Evolutionary conservation across 2,797 vertebrate species (phyloP), one percentile per base, ranked within the genome.

Genomic region (Borostomias antarcticus): DNA sequence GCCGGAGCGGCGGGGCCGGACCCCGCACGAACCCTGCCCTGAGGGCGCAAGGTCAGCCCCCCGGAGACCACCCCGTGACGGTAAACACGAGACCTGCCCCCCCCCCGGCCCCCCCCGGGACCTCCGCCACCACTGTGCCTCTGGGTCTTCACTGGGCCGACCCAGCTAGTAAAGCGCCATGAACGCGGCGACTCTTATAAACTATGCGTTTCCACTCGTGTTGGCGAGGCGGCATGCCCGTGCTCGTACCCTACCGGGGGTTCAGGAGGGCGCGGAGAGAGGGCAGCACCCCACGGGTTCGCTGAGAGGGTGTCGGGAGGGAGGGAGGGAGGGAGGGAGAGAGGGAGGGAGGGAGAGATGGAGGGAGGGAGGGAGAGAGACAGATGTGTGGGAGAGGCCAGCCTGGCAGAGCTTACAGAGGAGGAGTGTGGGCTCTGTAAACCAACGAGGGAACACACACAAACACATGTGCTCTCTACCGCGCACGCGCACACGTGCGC

Each of bases 381-480:
- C 74, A 80, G 81, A 87, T 84, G 81, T 81, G 79, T 78, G 74
- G 56, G 70, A 74, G 70, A 78, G 62, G 68, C 68, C 33, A 56
- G 54, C 58, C 64, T 71, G 72, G 81, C 79, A 79, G 64, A 54
- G 78, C 81, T 80, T 71, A 73, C 77, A 75, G 75, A 66, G 33
- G 67, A 84, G 72, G 59, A 81, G 78, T 67, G 62, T 68, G 68
- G 76, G 71, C 73, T 79, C 75, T 82, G 73, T 80, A 86, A 85
- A 86, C 76, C 11, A 74, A 65, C 19, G 58, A 45, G 74, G 69
- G 74, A 88, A 86, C 62, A 77, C 77, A 83, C 78, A 84, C 70
- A 85, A 82, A 85, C 77, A 84, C 30, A 40, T 61, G 57, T 53
- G 65, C 58, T n/a, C n/a, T n/a, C n/a, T n/a, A n/a, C n/a, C n/a